Conservation (phyloP, 1,140 invertebrate genomes). For the Paraescarpia echinospica region DNA sequence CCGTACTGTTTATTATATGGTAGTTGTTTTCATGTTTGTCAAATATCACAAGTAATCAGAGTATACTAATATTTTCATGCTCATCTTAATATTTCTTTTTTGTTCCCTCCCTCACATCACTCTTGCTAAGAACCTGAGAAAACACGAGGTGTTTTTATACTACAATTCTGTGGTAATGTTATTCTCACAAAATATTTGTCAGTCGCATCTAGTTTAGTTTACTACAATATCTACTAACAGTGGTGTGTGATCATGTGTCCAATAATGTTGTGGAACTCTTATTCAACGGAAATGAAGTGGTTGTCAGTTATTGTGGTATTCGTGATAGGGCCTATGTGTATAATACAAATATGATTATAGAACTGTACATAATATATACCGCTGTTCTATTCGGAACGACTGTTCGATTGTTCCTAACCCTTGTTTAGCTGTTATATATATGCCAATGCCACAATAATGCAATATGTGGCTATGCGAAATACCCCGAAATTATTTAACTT, state of each 20-base stretch:
- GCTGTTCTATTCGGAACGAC: not conserved
- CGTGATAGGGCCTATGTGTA: not conserved
- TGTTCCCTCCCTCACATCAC: not conserved
- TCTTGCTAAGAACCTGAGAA: not conserved
- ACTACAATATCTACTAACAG: no score
- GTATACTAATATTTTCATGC: not conserved
- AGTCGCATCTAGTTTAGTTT: no score
- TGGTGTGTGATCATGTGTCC: no score
- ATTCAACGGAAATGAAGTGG: no score
- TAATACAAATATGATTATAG: not conserved
- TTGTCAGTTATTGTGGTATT: no score
- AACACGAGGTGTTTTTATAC: no score
- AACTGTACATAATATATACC: not conserved
- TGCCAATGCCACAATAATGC: not conserved
- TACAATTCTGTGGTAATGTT: no score
- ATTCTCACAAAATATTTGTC: no score
- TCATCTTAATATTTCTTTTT: not conserved
- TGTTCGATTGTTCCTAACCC: not conserved
- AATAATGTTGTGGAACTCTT: no score
- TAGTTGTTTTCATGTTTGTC: not conserved
- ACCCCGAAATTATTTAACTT: not conserved
- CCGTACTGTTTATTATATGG: not conserved
- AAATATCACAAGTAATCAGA: not conserved
- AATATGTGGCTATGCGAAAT: not conserved
- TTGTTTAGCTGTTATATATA: not conserved